Conservation (phyloP, 1,140 invertebrate species). For the Aphis gossypii region DNA sequence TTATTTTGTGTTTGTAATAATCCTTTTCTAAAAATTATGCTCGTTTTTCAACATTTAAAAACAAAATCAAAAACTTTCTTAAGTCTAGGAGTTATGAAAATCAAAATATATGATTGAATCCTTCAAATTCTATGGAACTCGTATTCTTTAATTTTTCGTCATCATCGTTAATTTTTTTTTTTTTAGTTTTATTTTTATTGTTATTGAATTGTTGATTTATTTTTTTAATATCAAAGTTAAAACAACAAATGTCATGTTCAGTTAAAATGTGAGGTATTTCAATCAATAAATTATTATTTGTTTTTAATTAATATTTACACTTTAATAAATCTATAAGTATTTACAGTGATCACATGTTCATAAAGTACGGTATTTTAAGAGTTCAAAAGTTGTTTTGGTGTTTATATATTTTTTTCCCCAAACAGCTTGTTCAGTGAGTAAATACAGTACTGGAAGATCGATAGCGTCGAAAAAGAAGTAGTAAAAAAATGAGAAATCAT, state of each 20-base stretch:
- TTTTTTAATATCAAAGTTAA: not conserved
- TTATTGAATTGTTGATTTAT: not conserved
- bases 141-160: not conserved
- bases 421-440: not conserved
- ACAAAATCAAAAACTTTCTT: not conserved
- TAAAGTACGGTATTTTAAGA: not conserved
- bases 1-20: too few relatives aligned
- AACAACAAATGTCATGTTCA: not conserved
- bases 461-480: not conserved
- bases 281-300: not conserved
- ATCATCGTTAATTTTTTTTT: not conserved
- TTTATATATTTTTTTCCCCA: not conserved
- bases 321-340: not conserved
- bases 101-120: not conserved
- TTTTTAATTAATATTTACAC: not conserved
- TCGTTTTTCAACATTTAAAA: not conserved
- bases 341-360: not conserved
- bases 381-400: not conserved
- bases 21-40: too few relatives aligned
- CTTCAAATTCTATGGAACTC: too few relatives aligned
- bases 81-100: not conserved
- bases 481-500: constrained; percentile 54
- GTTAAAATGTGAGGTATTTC: not conserved
- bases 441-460: not conserved
- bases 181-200: not conserved